Base-by-base conservation (phyloP, 2,797 vertebrate genomes). In the Rhinophrynus dorsalis region DNA sequence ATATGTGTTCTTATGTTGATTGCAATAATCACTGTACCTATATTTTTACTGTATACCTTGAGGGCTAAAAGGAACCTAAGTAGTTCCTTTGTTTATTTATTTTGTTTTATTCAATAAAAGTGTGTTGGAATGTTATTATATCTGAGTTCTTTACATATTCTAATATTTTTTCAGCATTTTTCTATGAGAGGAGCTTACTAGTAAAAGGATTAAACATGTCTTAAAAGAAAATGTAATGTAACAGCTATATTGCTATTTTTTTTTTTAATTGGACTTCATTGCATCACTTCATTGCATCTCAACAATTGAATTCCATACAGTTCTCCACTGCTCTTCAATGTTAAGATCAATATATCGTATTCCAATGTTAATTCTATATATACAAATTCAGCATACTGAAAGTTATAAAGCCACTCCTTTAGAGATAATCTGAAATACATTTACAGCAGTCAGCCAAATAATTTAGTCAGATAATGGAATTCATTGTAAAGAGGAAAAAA, bases 301-400 rank as follows among this genome's bases (percentile, higher is more conserved):
- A 61, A 15, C 50, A 35, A 29, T 38, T 67, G 26, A 48, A 67
- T 71, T 52, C 40, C 24, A 50, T 35, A 79, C 57, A 7, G 17
- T 11, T 23, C 8, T 67, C 15, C 0, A 0, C 58, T 64, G 24
- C 30, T 27, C 1, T 63, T 62, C 68, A 42, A 68, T 11, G 56
- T 74, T 61, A 56, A 40, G 13, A 33, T 18, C 69, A 67, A 57
- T 73, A 68, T 51, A 0, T 68, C 17, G 65, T 10, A 75, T 52
- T 76, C 18, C 59, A 20, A 55, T 76, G 77, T 77, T 68, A 57
- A 71, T 18, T 61, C 52, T 68, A 59, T 58, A 68, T 60, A 72
- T 66, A 37, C 20, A 52, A 27, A 51, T 61, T 32, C 29, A 6
- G 17, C 17, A 5, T 66, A 38, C 33, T 35, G 26, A 8, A 76